Conservation (phyloP, 2,888 invertebrate genomes). For the Xestia sexstrigata region DNA sequence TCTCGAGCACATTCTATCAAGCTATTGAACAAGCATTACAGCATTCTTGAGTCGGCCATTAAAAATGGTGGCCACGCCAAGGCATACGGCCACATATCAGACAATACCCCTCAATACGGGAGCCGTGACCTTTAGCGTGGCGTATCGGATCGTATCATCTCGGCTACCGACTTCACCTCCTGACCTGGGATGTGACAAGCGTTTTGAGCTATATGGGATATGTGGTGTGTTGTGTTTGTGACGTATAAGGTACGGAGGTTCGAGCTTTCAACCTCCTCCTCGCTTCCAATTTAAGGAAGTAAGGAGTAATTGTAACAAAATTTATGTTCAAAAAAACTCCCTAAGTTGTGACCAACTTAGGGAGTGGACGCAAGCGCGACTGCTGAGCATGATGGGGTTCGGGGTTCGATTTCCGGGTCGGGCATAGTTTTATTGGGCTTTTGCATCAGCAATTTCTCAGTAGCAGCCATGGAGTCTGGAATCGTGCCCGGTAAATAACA, state of each 20-base stretch:
- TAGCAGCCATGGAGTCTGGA: too few species aligned
- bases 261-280: too few species aligned
- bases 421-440: too few species aligned
- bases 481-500: too few species aligned
- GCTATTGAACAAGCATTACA: constrained; percentile 36
- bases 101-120: constrained; percentile 82
- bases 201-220: constrained; percentile 22
- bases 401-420: too few species aligned
- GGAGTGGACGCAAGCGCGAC: too few species aligned
- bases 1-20: constrained; percentile 14
- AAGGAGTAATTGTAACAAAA: too few species aligned
- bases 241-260: not conserved
- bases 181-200: constrained; percentile 75
- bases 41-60: constrained; percentile 46
- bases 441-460: too few species aligned
- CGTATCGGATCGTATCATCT: constrained; percentile 84
- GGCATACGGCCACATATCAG: constrained; percentile 70
- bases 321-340: too few species aligned
- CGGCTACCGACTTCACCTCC: constrained; percentile 84
- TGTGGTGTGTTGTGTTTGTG: not conserved
- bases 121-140: constrained; percentile 82
- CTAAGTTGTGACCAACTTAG: too few species aligned
- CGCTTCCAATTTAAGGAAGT: too few species aligned
- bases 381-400: too few species aligned
- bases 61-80: constrained; percentile 52